Evolutionary conservation across 2,797 vertebrate genomes (phyloP), one percentile per base, ranked within the genome.

Genomic region (Sebastes steindachneri): DNA sequence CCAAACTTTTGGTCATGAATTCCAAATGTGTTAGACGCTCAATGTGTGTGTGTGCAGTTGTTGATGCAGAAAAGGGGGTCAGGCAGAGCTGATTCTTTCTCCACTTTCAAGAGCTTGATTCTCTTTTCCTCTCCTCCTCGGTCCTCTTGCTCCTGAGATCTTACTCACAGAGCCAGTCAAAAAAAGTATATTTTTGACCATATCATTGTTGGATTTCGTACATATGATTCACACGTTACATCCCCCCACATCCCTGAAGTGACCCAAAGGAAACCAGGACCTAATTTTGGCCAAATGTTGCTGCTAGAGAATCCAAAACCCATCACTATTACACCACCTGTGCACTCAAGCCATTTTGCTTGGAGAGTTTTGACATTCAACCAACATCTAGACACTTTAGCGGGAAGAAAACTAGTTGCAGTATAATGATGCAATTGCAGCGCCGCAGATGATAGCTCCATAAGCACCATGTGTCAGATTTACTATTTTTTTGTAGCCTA

Each of bases 1-100:
- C 55, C 37, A 67, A 86, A 82, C 71, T 51, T 88, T 81, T 69
- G 51, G 66, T 53, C 75, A 79, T 83, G 82, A 87, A 89, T 86
- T 77, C 62, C 41, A 84, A 86, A 80, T 76, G 64, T 71, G 64
- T 74, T n/a, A 55, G 33, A 74, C 23, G 17, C 25, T 55, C 17
- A 21, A 2, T 73, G 53, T 35, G 59, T 33, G 31, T 77, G 29
- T 58, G 28, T 59, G 69, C 31, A 79, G 67, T 73, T 77, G 60
- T 64, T 83, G 68, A 73, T 84, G 69, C 35, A 77, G 75, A 83
- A 79, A 78, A 80, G 51, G 5, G 26, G 67, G 67, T 67, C 72
- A 79, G 69, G 57, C 66, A 54, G 67, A 85, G 7, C 76, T 82
- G 31, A 26, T 71, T 89, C 54, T 80, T 75, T 68, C 73, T 81